phyloP scores from a whole-genome alignment of 1,140 invertebrate genomes.

The Armadillidium nasatum region DNA sequence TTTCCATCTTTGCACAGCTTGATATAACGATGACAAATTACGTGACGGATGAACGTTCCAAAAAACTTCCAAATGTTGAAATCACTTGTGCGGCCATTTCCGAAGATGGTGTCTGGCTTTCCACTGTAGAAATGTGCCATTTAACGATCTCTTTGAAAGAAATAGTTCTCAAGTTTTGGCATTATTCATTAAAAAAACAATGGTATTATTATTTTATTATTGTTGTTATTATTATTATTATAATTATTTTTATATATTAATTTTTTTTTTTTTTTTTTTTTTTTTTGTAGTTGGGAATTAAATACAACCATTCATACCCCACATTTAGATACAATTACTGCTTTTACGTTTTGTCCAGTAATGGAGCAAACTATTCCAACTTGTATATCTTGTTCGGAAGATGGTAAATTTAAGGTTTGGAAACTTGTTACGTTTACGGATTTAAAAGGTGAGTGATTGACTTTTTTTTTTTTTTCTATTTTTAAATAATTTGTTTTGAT shows the following conservation, averaged over 20 bases:
- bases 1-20: slow-evolving; percentile 57
- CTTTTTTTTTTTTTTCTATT: no score
- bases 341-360: no score
- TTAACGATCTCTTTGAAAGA: slow-evolving; percentile 58
- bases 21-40: slow-evolving; percentile 71
- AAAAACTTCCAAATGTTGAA: slow-evolving; percentile 62
- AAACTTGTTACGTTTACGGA: slow-evolving; percentile 51
- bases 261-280: slow-evolving; percentile 14
- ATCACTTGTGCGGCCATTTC: slow-evolving; percentile 64
- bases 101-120: slow-evolving; percentile 67
- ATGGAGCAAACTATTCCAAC: slow-evolving; percentile 58
- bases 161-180: slow-evolving; percentile 74
- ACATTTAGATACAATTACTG: slow-evolving; percentile 61
- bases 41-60: slow-evolving; percentile 59
- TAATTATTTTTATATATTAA: background rate
- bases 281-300: slow-evolving; percentile 58
- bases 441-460: no score
- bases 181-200: slow-evolving; percentile 60
- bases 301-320: slow-evolving; percentile 70
- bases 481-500: no score
- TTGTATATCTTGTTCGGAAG: slow-evolving; percentile 62
- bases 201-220: slow-evolving; percentile 51
- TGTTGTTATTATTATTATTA: no score
- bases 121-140: slow-evolving; percentile 66
- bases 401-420: slow-evolving; percentile 72